These are phyloP conservation scores for Leptura quadrifasciata DNA, from an alignment of 2,888 invertebrate genomes.

Conservation along the genomic window DNA sequence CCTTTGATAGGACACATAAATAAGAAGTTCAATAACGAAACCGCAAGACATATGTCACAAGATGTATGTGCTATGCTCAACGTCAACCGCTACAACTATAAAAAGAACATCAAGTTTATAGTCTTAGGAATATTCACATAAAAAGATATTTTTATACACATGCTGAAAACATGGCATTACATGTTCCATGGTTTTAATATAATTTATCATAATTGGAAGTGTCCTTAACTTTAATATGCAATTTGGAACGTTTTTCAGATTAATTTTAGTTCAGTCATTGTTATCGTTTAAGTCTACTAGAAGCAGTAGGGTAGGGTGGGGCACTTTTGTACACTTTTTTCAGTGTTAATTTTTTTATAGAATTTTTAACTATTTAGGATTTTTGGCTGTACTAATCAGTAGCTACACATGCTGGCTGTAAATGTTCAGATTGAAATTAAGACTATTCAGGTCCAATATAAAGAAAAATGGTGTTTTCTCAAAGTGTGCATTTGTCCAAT, in stretches of 20 bases:
- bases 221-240: not conserved
- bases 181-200: not conserved
- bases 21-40: slow-evolving; percentile 26
- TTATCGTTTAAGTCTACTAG: too few relatives aligned
- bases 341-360: too few relatives aligned
- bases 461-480: too few relatives aligned
- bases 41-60: slow-evolving; percentile 21
- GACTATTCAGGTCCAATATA: too few relatives aligned
- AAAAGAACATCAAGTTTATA: slow-evolving; percentile 12
- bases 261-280: not conserved
- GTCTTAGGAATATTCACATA: not conserved
- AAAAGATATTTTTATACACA: not conserved
- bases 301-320: too few relatives aligned
- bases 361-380: too few relatives aligned
- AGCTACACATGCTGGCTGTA: too few relatives aligned
- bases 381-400: too few relatives aligned
- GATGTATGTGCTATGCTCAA: slow-evolving; percentile 16
- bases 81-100: not conserved
- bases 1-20: slow-evolving; percentile 26
- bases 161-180: not conserved
- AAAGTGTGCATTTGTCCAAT: too few relatives aligned
- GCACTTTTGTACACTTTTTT: too few relatives aligned
- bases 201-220: not conserved
- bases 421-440: too few relatives aligned
- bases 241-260: not conserved